Evolutionary conservation across 2,113 vertebrate species (phyloP), one percentile per base, ranked within the genome.

Genomic region (Lynx canadensis): DNA sequence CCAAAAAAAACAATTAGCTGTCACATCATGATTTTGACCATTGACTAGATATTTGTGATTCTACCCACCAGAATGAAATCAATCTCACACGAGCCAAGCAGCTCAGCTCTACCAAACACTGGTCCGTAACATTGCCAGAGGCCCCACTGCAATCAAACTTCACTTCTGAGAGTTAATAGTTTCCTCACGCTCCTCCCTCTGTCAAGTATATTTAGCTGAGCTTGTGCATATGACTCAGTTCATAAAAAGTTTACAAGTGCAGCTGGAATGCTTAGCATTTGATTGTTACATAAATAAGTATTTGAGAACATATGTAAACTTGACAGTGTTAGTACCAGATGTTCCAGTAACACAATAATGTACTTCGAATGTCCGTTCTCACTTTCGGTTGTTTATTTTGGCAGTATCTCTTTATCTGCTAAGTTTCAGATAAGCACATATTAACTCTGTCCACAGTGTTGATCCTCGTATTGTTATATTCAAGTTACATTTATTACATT

Each of bases 221-320:
- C 73, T 82, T 94, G 68, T 95, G 89, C 92, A 83, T 88, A 94
- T 97, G 96, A 97, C 97, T 94, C 91, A 97, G 97, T 97, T 98
- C 97, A 97, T 98, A 97, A 98, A 98, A 97, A 89, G 95, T 97
- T 98, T 97, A 98, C 87, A 94, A 80, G 41, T 71, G 57, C 96
- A 98, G 68, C 95, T 97, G 95, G 97, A 97, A 97, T 96, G 95
- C 87, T 98, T 97, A 97, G 66, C 78, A 94, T 98, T 97, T 97
- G 97, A 96, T 89, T 95, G 96, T 97, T 97, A 97, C 95, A 98
- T 97, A 98, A 97, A 98, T 98, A 97, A 90, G 91, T 96, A 57
- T 88, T 95, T 97, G 97, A 97, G 92, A 97, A 97, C 88, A 63
- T 7, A 1, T 95, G 89, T 90, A 97, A 97, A 97, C 82, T 91